Base-by-base conservation (phyloP, 2,113 vertebrate species). In the Electrona antarctica region DNA sequence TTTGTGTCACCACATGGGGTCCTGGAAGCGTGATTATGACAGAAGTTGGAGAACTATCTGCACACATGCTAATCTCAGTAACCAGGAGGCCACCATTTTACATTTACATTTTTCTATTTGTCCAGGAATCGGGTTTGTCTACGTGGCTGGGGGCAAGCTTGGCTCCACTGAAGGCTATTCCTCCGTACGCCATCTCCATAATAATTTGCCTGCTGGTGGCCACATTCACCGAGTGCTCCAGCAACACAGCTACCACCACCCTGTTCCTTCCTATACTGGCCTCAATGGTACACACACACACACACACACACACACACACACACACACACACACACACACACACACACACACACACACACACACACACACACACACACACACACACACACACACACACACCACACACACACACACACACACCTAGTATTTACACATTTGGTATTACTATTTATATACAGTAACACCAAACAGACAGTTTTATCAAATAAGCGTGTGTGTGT, bases 181-280 rank as follows among this genome's bases (percentile, higher is more conserved):
- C 96, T 0, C 45, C 85, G 0, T 78, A 88, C 0, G 94, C 94
- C 76, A 96, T 94, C 0, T 88, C 81, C 0, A 0, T 98, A 9
- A 46, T 97, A 7, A 49, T 98, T 12, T 92, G 84, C 48, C 79
- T 98, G 60, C 75, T 97, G 41, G 7, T 96, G 7, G 95, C 95
- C 15, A 83, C 74, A 8, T 95, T 98, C 93, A 98, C 97, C 0
- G 97, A 98, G 79, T 98, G 95, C 81, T 89, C 96, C 86, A 98
- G 97, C 88, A 98, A 98, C 0, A 95, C 95, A 21, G 95, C 97
- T 84, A 97, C 97, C 76, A 97, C 96, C 67, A 97, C 96, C 0
- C 90, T 98, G 70, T 96, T 99, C 71, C 92, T 98, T 60, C 97
- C 97, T 65, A 95, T 99, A 14, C 78, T 99, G 84, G 95, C 94